phyloP scores from a whole-genome alignment of 2,888 invertebrate genomes.

The Plebejus melissa region DNA sequence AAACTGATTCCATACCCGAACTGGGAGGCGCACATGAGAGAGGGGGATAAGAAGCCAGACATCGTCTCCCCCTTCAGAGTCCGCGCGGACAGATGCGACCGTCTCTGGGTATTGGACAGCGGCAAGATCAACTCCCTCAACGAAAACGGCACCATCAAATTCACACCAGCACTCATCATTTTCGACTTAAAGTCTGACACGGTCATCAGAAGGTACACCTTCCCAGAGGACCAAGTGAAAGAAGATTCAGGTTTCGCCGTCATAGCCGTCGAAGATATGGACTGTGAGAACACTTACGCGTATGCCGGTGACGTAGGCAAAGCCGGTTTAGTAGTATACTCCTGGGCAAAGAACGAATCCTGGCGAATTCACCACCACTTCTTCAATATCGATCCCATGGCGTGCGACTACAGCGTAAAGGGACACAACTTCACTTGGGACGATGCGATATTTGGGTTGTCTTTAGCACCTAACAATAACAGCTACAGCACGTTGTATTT shows the following conservation, averaged over 20 bases:
- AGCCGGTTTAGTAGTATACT: constrained; percentile 86
- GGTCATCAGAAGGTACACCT: constrained; percentile 81
- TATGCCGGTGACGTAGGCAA: constrained; percentile 85
- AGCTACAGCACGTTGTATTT: constrained; percentile 87
- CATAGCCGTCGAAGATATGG: constrained; percentile 86
- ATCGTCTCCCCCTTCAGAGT: constrained; percentile 86
- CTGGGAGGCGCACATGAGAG: constrained; percentile 86
- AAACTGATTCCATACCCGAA: constrained; percentile 87
- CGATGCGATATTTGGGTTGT: constrained; percentile 87
- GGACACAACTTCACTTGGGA: constrained; percentile 86
- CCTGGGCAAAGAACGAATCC: constrained; percentile 83
- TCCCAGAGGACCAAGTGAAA: constrained; percentile 82
- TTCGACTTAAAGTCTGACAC: constrained; percentile 86
- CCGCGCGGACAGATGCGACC: constrained; percentile 85
- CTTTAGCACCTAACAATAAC: constrained; percentile 81
- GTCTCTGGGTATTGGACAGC: constrained; percentile 89
- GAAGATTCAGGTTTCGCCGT: constrained; percentile 85
- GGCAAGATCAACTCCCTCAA: constrained; percentile 82
- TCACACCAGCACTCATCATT: constrained; percentile 82
- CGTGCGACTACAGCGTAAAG: constrained; percentile 85
- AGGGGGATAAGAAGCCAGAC: constrained; percentile 73
- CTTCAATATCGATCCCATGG: constrained; percentile 85
- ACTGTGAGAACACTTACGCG: constrained; percentile 85
- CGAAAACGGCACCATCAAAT: constrained; percentile 65
- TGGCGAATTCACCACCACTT: constrained; percentile 86